Evolutionary conservation across 1,140 invertebrate genomes (phyloP), one percentile per base, ranked within the genome.

Genomic region (Magallana ariakensis): DNA sequence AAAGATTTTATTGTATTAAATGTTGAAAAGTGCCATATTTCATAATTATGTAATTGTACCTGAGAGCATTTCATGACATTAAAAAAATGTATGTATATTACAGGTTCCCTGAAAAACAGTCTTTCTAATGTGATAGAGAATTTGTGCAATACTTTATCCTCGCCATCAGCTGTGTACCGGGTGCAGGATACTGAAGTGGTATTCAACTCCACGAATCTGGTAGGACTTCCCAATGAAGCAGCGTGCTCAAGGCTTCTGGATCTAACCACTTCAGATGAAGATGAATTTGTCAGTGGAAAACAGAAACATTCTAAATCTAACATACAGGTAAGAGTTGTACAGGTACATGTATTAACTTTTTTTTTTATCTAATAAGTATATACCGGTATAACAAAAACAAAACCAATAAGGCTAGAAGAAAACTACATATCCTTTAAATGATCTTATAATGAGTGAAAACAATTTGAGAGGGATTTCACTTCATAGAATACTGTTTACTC

Each of bases 111-210:
- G 66, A 75, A 75, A 22, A 75, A 75, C 33, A 26, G 22, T 13
- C 15, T 75, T 19, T 75, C 22, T 3, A 26, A 19, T 75, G 66
- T 75, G 66, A 26, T 75, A 75, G 66, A 75, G 22, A 75, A 75
- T 75, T 75, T 75, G 66, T 75, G 66, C 66, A 75, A 75, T 75
- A 75, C 66, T 13, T 11, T 75, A 75, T 75, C 66, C 22, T 22
- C 66, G 15, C 0, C 66, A 75, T 75, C 66, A 9, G 33, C 66
- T 2, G 26, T 75, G 33, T 75, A 75, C 9, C 22, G 66, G 11
- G 19, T 75, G 22, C 66, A 75, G 66, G 22, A 33, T 26, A 75
- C 66, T 26, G 19, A 19, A 26, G 66, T 75, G 1, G 22, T 75
- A 7, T 75, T 75, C 22, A 75, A 26, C 8, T 11, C 22, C 33